A percentile compares a stretch with the other conserved stretches of the same genome.
Conservation (phyloP, 2,113 vertebrate species). For the Eclectus roratus region DNA sequence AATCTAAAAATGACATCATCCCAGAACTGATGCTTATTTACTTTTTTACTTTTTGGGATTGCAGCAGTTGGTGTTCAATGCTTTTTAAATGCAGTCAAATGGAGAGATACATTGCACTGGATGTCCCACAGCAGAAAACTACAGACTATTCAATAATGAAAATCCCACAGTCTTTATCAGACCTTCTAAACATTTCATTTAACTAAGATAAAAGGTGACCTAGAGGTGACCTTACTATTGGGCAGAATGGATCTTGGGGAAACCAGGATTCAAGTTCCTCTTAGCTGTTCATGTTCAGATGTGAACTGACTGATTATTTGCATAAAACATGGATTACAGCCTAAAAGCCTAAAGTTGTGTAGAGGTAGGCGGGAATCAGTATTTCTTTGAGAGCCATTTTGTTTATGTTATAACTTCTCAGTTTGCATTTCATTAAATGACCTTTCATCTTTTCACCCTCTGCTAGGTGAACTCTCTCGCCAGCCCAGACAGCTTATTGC, state of each 20-base stretch:
- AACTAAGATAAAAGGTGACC: not conserved
- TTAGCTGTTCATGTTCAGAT: not conserved
- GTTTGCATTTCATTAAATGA: not conserved
- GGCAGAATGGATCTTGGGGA: not conserved
- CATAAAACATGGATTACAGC: not conserved
- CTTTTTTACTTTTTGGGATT: not conserved
- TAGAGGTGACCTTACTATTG: not conserved
- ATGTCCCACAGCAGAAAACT: not conserved
- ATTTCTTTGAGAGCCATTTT: conserved; percentile 16
- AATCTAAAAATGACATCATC: not conserved
- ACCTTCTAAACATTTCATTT: not conserved
- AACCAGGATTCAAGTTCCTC: not conserved
- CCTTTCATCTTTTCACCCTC: conserved; percentile 20
- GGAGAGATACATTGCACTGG: not conserved
- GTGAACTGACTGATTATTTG: not conserved
- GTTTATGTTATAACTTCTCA: conserved; percentile 35
- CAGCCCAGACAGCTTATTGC: not conserved
- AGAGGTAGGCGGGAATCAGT: not conserved
- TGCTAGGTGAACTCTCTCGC: not conserved
- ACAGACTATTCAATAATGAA: not conserved
- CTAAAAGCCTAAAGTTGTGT: not conserved
- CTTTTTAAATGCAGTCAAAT: not conserved
- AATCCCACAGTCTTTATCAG: not conserved
- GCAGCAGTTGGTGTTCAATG: not conserved
- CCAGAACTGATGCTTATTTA: not conserved